A percentile compares a stretch with the other conserved stretches of the same genome.
phyloP scores from a whole-genome alignment of 2,797 vertebrate species.

The Melopsittacus undulatus region DNA sequence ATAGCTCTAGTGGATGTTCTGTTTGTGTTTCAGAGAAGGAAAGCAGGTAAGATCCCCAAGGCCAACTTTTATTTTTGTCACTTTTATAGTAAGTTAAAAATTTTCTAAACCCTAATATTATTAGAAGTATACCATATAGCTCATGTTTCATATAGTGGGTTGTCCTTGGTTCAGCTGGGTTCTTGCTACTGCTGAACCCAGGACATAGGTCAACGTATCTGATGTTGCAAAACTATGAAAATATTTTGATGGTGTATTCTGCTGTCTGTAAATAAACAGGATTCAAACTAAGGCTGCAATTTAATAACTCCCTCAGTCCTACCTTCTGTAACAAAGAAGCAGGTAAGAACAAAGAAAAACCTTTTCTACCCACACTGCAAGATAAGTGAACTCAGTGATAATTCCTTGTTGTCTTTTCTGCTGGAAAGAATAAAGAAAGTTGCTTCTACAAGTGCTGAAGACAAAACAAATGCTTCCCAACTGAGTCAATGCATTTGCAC shows the following conservation, averaged over 20 bases:
- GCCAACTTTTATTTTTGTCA: not conserved
- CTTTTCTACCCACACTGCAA: not conserved
- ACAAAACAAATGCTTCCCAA: constrained; percentile 1
- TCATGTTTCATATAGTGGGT: not conserved
- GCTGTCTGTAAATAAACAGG: not conserved
- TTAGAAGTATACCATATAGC: not conserved
- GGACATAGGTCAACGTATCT: not conserved
- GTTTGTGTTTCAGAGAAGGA: not conserved
- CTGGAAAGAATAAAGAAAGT: not conserved
- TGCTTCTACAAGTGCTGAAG: not conserved
- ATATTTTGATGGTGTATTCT: not conserved
- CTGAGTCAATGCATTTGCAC: not conserved
- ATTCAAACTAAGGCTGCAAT: not conserved
- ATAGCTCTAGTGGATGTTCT: not conserved
- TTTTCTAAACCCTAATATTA: not conserved
- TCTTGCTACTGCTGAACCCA: no score
- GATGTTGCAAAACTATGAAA: not conserved
- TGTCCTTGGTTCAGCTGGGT: no score
- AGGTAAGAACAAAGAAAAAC: not conserved
- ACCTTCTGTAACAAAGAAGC: not conserved
- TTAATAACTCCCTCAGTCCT: not conserved
- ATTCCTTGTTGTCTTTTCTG: not conserved
- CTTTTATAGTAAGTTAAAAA: not conserved
- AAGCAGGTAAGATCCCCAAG: not conserved
- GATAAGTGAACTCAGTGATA: not conserved